phyloP scores from a whole-genome alignment of 2,888 invertebrate genomes.

The Melanophora roralis region DNA sequence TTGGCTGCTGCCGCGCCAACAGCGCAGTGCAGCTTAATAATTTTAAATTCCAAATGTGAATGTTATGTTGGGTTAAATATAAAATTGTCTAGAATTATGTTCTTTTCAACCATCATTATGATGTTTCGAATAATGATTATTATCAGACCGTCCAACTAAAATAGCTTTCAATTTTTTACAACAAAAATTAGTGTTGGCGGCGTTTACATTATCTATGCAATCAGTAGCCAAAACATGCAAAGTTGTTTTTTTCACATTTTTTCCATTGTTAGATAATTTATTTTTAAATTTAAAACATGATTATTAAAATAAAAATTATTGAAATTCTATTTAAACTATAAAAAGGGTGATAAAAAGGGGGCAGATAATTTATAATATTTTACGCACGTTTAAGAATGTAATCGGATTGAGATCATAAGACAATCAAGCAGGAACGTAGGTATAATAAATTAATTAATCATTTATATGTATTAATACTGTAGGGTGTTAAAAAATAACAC shows the following conservation, averaged over 20 bases:
- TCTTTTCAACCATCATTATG: not conserved
- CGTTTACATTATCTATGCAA: conserved; percentile 24
- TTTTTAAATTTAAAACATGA: conserved; percentile 35
- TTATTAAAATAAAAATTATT: conserved; percentile 38
- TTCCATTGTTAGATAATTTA: not conserved
- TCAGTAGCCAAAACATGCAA: conserved; percentile 53
- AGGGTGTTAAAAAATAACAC: no score
- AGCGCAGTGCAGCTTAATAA: conserved; percentile 25
- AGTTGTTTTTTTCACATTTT: conserved; percentile 39
- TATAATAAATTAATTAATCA: no score
- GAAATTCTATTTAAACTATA: conserved; percentile 26
- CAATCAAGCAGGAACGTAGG: no score
- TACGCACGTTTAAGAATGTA: not conserved
- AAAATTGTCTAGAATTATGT: not conserved
- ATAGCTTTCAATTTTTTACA: conserved; percentile 41
- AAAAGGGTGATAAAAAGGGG: not conserved
- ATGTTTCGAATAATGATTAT: conserved; percentile 11
- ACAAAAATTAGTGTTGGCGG: conserved; percentile 27
- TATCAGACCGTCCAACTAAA: not conserved
- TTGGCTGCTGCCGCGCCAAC: not conserved
- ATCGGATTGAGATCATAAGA: not conserved
- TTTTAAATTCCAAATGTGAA: conserved; percentile 53
- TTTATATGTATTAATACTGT: no score
- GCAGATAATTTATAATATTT: not conserved
- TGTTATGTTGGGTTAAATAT: conserved; percentile 44